Conservation (phyloP, 2,797 vertebrate species). For the Platyrinchus mystaceus region DNA sequence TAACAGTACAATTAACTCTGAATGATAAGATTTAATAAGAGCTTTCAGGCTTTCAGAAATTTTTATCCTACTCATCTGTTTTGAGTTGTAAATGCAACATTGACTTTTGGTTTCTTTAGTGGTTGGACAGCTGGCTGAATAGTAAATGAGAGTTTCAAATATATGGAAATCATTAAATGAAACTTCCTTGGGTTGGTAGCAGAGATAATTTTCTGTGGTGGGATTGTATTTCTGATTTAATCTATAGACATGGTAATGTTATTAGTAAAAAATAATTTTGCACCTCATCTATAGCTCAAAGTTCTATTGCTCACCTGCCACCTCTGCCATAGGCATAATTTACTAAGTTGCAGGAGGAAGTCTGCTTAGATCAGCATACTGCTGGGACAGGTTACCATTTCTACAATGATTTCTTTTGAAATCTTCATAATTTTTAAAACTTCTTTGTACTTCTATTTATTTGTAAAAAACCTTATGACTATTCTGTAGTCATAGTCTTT, state of each 20-base stretch:
- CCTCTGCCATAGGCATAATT: background rate
- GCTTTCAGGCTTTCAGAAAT: constrained; percentile 36
- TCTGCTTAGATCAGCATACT: background rate
- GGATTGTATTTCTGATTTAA: constrained; percentile 44
- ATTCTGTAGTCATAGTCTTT: background rate
- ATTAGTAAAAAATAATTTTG: background rate
- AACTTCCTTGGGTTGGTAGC: constrained; percentile 28
- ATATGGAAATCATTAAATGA: background rate
- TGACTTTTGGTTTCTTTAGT: constrained; percentile 47
- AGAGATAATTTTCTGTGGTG: constrained; percentile 10
- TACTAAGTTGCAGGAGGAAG: background rate
- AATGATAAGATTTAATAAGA: constrained; percentile 34
- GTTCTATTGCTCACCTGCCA: background rate
- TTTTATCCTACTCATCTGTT: constrained; percentile 46
- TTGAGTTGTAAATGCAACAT: constrained; percentile 47
- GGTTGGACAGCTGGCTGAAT: constrained; percentile 42
- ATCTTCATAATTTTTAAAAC: background rate
- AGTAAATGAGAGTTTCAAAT: constrained; percentile 43
- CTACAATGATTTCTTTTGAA: constrained; percentile 9
- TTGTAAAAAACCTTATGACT: background rate
- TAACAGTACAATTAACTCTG: constrained; percentile 45
- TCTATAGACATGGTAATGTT: background rate
- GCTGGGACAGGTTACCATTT: constrained; percentile 2
- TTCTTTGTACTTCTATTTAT: background rate
- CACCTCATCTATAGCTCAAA: background rate